phyloP scores from a whole-genome alignment of 1,140 invertebrate species.

The Stegodyphus dumicola region DNA sequence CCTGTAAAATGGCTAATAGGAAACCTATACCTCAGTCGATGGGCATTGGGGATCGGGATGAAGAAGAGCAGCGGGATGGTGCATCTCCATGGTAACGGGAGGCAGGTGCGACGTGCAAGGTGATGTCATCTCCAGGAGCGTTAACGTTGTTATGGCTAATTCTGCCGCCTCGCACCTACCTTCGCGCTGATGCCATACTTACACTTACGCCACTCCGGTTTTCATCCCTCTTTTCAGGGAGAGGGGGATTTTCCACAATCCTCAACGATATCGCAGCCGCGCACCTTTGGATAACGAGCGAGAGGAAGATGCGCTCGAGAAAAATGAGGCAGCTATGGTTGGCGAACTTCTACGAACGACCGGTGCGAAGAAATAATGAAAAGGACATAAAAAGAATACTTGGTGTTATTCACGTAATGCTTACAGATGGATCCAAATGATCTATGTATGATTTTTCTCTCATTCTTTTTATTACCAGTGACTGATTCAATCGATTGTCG shows the following conservation, averaged over 20 bases:
- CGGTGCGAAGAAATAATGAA: too few relatives aligned
- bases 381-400: too few relatives aligned
- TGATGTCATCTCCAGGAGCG: conserved; percentile 58
- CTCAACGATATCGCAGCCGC: not conserved
- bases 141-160: conserved; percentile 60
- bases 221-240: not conserved
- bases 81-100: conserved; percentile 46
- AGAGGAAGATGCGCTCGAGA: too few relatives aligned
- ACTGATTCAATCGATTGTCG: too few relatives aligned
- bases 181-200: conserved; percentile 1
- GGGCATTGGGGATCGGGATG: conserved; percentile 29
- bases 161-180: conserved; percentile 1
- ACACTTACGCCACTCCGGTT: conserved; percentile 35
- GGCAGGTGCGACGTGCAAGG: conserved; percentile 58
- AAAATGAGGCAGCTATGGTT: too few relatives aligned
- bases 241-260: conserved; percentile 42
- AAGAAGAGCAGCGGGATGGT: conserved; percentile 22
- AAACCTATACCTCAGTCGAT: conserved; percentile 17
- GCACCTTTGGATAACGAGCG: too few relatives aligned
- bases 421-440: too few relatives aligned
- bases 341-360: too few relatives aligned
- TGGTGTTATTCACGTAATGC: too few relatives aligned
- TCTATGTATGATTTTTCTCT: too few relatives aligned
- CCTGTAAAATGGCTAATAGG: not conserved
- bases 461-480: too few relatives aligned